Conservation (phyloP, 2,797 vertebrate genomes). For the Valencia hispanica region DNA sequence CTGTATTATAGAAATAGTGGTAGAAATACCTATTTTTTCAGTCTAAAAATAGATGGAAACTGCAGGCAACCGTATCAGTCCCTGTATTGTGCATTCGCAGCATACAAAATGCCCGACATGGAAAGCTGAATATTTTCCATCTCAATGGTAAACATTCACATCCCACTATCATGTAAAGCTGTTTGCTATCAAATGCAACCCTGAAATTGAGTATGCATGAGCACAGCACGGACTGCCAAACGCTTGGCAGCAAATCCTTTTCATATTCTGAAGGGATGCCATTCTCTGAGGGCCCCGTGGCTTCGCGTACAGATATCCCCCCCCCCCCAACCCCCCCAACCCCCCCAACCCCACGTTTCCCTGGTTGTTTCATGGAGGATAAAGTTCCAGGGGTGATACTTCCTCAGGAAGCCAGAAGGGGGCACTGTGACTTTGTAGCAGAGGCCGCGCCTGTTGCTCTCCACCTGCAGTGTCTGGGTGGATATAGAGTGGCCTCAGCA, state of each 20-base stretch:
- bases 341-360: slow-evolving; percentile 31
- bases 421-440: slow-evolving; percentile 75
- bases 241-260: slow-evolving; percentile 69
- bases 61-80: background rate
- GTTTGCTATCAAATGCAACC: slow-evolving; percentile 71
- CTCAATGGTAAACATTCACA: slow-evolving; percentile 65
- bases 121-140: slow-evolving; percentile 66
- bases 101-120: slow-evolving; percentile 55
- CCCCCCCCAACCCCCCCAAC: slow-evolving; percentile 38
- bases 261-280: slow-evolving; percentile 65
- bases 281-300: slow-evolving; percentile 65
- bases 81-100: slow-evolving; percentile 25
- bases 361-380: slow-evolving; percentile 57
- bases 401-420: slow-evolving; percentile 58
- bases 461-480: slow-evolving; percentile 61
- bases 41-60: slow-evolving; percentile 3
- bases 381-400: slow-evolving; percentile 49
- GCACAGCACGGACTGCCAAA: slow-evolving; percentile 66
- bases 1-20: background rate
- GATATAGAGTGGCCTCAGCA: slow-evolving; percentile 53
- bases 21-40: background rate
- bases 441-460: slow-evolving; percentile 62
- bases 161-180: slow-evolving; percentile 73
- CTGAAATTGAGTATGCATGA: slow-evolving; percentile 76
- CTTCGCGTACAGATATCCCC: slow-evolving; percentile 59